phyloP scores from a whole-genome alignment of 1,140 invertebrate genomes.

The Trinorchestia longiramus region DNA sequence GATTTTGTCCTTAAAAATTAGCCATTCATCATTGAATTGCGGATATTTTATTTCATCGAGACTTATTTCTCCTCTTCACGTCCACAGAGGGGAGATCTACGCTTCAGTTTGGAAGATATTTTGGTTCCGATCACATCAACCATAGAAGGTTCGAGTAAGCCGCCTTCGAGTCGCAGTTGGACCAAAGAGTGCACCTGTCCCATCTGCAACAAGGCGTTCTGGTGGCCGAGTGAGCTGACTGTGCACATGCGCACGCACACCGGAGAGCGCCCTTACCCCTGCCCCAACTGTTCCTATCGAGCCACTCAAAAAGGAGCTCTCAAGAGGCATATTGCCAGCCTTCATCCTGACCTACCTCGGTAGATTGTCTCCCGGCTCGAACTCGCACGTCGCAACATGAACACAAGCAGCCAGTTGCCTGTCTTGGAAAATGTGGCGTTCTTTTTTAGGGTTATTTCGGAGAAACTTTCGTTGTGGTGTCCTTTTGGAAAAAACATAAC shows the following conservation, averaged over 20 bases:
- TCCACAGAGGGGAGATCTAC: constrained; percentile 42
- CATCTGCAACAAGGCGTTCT: constrained; percentile 51
- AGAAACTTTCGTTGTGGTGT: background rate
- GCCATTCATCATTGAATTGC: background rate
- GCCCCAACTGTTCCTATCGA: constrained; percentile 62
- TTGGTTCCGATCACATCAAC: background rate
- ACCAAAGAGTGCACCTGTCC: constrained; percentile 54
- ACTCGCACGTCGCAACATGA: background rate
- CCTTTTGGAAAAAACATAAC: background rate
- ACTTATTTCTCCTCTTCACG: constrained; percentile 41
- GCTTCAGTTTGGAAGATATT: constrained; percentile 26
- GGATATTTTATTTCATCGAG: constrained; percentile 13
- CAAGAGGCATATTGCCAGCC: constrained; percentile 53
- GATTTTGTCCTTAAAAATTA: background rate
- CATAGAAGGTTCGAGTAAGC: background rate
- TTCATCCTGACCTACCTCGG: constrained; percentile 39
- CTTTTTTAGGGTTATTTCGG: background rate
- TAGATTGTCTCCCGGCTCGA: background rate
- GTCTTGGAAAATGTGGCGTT: background rate
- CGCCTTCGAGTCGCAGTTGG: background rate
- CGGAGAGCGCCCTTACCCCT: constrained; percentile 61
- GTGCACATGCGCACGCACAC: constrained; percentile 63
- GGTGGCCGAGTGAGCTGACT: constrained; percentile 31
- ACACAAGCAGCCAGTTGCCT: background rate
- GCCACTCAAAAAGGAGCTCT: constrained; percentile 61